Evolutionary conservation across 2,113 vertebrate genomes (phyloP).

Genomic region (Ahaetulla prasina): DNA sequence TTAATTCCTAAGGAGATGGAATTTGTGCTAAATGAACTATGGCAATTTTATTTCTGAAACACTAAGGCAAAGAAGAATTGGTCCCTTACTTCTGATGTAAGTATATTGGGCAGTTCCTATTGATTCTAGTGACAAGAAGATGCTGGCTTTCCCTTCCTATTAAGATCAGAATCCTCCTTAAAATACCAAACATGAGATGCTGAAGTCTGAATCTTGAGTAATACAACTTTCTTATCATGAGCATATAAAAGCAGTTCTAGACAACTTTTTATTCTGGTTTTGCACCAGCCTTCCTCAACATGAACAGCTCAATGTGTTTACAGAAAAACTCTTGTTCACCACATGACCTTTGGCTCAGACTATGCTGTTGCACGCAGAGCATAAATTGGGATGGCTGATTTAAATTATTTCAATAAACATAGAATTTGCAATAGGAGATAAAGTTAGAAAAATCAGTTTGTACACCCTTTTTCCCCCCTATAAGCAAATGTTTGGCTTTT

Average conservation of each 20-base stretch:
- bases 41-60: background rate
- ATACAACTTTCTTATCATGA: background rate
- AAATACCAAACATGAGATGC: background rate
- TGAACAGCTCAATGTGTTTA: background rate
- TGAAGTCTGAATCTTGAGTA: background rate
- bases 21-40: background rate
- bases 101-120: background rate
- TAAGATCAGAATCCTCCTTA: background rate
- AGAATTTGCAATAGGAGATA: background rate
- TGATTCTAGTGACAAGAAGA: background rate
- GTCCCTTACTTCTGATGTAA: background rate
- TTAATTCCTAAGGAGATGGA: background rate
- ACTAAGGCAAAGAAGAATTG: background rate
- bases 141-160: background rate
- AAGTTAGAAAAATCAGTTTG: background rate
- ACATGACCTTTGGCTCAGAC: background rate
- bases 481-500: background rate
- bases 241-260: background rate
- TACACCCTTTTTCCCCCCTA: background rate
- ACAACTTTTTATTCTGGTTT: background rate
- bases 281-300: background rate
- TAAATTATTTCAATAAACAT: background rate
- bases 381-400: background rate
- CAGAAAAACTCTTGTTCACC: background rate
- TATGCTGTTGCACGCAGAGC: background rate